Conservation (phyloP, 2,888 invertebrate genomes). For the Ariolimax columbianus region DNA sequence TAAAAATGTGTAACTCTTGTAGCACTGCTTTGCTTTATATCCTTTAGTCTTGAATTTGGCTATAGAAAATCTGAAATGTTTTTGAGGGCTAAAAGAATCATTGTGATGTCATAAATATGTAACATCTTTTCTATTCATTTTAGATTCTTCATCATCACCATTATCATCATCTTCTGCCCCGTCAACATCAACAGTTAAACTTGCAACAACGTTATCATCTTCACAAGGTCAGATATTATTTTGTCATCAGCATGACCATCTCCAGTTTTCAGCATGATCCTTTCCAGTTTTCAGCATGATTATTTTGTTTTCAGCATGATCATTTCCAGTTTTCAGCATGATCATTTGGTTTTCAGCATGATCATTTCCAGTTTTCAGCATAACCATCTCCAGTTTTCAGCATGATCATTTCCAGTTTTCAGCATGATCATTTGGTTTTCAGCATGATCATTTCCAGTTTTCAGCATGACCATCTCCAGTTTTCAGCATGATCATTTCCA, state of each 20-base stretch:
- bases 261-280: neutral
- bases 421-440: too few species aligned
- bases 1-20: too few species aligned
- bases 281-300: neutral
- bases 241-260: neutral
- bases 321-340: neutral
- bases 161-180: constrained; percentile 18
- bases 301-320: too few species aligned
- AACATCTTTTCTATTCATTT: neutral
- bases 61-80: too few species aligned
- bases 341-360: neutral
- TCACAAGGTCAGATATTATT: constrained; percentile 25
- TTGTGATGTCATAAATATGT: too few species aligned
- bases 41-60: too few species aligned
- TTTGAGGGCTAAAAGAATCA: too few species aligned
- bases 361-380: neutral
- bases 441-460: too few species aligned
- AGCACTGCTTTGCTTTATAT: too few species aligned
- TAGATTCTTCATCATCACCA: constrained; percentile 25
- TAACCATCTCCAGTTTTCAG: neutral
- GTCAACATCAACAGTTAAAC: neutral
- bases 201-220: neutral
- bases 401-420: too few species aligned
- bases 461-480: too few species aligned
- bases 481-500: too few species aligned